Evolutionary conservation across 2,797 vertebrate species (phyloP), one percentile per base, ranked within the genome.

Genomic region (Eulemur mongoz): DNA sequence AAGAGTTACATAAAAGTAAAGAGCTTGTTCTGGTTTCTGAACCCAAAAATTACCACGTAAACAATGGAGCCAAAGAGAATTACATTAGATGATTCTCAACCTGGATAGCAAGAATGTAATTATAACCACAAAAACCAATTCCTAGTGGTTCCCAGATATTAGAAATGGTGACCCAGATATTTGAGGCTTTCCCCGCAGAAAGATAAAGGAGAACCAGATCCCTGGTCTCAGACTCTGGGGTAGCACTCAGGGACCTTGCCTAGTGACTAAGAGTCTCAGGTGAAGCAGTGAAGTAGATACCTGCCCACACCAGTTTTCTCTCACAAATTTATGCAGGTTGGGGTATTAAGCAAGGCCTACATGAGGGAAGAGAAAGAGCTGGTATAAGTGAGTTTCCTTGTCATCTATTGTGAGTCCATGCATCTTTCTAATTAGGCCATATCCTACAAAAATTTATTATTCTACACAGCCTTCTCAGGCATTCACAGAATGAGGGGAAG

Each of bases 1-100:
- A 45, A 87, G 69, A 70, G 30, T 69, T 79, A 95, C 25, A 85
- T 18, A 85, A 88, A 87, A 89, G 73, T 48, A 83, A 83, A 78
- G 40, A 79, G n/a, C 52, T 65, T 83, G 13, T 43, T 92, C 45
- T 95, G 48, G 48, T 95, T 95, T 65, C 54, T 86, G 15, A 13
- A 20, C 38, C 59, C 48, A 93, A 73, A 11, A 95, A 35, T 35
- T 65, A 70, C 32, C 5, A 86, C 17, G 15, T 80, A 76, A 91
- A 91, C 25, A 94, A 75, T 25, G 81, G 25, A 75, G 50, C 32
- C 50, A 75, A 84, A 84, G 43, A 80, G 63, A 93, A 85, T n/a
- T 50, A 22, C 4, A 93, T 40, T n/a, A 90, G 23, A 50, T 43
- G 92, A 87, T 88, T 85, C 54, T 87, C 61, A 89, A 32, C 87